Percentiles rank a stretch among this genome's conserved stretches.
Evolutionary conservation across 1,140 invertebrate species (phyloP).

Genomic region (Drosophila watanabei): DNA sequence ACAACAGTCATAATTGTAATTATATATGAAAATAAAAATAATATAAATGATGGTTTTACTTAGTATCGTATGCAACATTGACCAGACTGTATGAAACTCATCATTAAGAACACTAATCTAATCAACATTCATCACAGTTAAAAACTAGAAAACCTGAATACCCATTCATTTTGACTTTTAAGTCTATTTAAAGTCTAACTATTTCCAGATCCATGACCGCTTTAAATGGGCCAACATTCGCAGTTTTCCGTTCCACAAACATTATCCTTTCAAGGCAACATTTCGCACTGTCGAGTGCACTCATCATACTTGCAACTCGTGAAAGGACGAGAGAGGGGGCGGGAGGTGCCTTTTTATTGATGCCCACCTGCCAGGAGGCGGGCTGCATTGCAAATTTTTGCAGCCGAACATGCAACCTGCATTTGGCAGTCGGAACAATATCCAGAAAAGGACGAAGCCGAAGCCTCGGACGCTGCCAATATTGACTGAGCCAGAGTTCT

Average conservation of each 20-base stretch:
- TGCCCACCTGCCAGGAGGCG: conserved; percentile 56
- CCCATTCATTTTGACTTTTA: conserved; percentile 42
- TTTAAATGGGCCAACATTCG: conserved; percentile 32
- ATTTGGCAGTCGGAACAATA: conserved; percentile 80
- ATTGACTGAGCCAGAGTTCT: conserved; percentile 77
- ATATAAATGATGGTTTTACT: too few relatives aligned
- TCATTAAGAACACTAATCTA: background rate
- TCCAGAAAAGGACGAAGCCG: conserved; percentile 40
- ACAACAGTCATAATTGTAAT: too few relatives aligned
- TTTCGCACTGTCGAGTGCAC: conserved; percentile 77
- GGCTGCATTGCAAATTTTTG: conserved; percentile 81
- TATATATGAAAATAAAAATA: too few relatives aligned
- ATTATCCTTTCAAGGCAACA: conserved; percentile 51
- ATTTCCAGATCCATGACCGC: conserved; percentile 19
- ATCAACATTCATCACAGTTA: background rate
- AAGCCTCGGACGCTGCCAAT: conserved; percentile 79
- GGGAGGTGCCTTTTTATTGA: conserved; percentile 65
- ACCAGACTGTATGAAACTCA: too few relatives aligned
- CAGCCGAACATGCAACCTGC: conserved; percentile 77
- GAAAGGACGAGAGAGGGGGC: conserved; percentile 6
- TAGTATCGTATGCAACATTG: too few relatives aligned
- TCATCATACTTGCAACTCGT: conserved; percentile 73
- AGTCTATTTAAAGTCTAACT: conserved; percentile 5
- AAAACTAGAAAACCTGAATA: too few relatives aligned
- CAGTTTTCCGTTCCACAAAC: conserved; percentile 15